phyloP scores from a whole-genome alignment of 2,888 invertebrate genomes.

The Andrena chrysosceles region DNA sequence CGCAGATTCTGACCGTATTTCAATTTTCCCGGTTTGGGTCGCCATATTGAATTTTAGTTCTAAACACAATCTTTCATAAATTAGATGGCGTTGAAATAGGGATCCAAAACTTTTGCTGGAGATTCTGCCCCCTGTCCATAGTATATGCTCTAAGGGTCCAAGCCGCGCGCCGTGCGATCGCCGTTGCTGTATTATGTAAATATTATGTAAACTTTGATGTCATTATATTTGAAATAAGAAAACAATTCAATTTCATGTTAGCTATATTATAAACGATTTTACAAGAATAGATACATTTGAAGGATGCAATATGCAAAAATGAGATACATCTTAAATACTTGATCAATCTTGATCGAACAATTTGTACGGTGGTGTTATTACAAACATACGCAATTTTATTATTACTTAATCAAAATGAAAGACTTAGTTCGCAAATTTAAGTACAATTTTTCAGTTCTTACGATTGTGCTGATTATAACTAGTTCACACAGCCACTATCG shows the following conservation, averaged over 20 bases:
- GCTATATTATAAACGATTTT: not conserved
- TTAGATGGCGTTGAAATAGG: too few relatives aligned
- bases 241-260: not conserved
- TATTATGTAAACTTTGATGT: too few relatives aligned
- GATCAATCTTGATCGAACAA: not conserved
- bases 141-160: too few relatives aligned
- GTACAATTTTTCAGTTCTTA: not conserved
- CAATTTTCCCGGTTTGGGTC: too few relatives aligned
- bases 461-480: not conserved
- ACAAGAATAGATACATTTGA: not conserved
- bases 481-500: not conserved
- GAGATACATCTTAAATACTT: not conserved
- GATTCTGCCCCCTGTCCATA: too few relatives aligned
- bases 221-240: not conserved
- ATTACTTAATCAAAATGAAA: not conserved
- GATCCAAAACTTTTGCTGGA: too few relatives aligned
- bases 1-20: too few relatives aligned
- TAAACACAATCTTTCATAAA: too few relatives aligned
- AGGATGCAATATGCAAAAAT: slow-evolving; percentile 2
- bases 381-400: not conserved
- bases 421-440: not conserved
- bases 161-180: too few relatives aligned
- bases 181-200: too few relatives aligned
- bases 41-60: too few relatives aligned
- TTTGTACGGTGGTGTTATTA: not conserved